Conservation (phyloP, 2,888 invertebrate species). For the Stegana nigrithorax region DNA sequence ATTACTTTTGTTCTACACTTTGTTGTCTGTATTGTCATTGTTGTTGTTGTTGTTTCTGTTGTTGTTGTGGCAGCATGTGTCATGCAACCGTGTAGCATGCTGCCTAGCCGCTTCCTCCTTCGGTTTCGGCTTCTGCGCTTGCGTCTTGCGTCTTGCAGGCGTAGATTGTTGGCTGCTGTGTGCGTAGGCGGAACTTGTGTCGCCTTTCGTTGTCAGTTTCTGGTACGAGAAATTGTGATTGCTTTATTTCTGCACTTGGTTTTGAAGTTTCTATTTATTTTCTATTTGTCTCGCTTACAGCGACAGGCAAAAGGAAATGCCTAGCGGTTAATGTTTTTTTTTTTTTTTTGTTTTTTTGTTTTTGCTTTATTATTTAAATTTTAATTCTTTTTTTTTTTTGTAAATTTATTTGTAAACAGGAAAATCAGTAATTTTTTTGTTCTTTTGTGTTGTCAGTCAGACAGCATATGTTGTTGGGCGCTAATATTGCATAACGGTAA, state of each 20-base stretch:
- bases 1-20: conserved; percentile 35
- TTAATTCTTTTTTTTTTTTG: conserved; percentile 6
- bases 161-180: conserved; percentile 15
- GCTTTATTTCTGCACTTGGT: conserved; percentile 44
- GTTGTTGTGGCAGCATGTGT: conserved; percentile 29
- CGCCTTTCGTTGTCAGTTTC: conserved; percentile 26
- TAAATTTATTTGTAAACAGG: not conserved
- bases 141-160: conserved; percentile 14
- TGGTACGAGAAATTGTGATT: conserved; percentile 34
- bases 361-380: conserved; percentile 43
- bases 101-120: not conserved
- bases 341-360: conserved; percentile 45
- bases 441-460: not conserved
- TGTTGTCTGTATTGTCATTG: conserved; percentile 32
- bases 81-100: conserved; percentile 16
- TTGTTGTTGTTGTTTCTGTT: conserved; percentile 33
- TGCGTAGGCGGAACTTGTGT: conserved; percentile 42
- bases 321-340: conserved; percentile 47
- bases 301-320: not conserved
- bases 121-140: no score
- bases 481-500: conserved; percentile 54
- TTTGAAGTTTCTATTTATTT: no score
- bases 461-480: conserved; percentile 15
- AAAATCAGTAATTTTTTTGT: conserved; percentile 10
- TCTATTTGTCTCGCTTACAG: no score